Evolutionary conservation across 2,797 vertebrate species (phyloP).

Genomic region (Chaenodraco wilsoni): DNA sequence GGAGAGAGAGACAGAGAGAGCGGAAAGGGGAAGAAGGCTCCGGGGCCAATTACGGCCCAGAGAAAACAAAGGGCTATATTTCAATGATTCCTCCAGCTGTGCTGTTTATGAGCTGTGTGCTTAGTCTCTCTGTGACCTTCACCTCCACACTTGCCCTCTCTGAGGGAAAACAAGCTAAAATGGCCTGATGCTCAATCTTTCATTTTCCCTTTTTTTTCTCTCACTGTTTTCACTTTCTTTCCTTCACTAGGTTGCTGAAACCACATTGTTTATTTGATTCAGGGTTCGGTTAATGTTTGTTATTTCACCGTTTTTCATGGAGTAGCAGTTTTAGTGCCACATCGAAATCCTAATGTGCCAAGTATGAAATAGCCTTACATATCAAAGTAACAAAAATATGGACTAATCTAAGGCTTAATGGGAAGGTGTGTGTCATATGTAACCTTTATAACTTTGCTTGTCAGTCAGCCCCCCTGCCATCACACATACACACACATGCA

Average conservation of each 20-base stretch:
- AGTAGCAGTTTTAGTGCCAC: conserved; percentile 83
- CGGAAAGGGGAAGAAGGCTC: conserved; percentile 74
- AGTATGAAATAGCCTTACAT: conserved; percentile 85
- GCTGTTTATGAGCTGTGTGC: conserved; percentile 83
- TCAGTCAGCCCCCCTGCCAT: conserved; percentile 73
- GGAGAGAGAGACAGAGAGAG: conserved; percentile 54
- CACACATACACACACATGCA: conserved; percentile 49
- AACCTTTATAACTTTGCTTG: conserved; percentile 97
- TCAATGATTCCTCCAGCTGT: conserved; percentile 84
- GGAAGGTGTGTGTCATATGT: conserved; percentile 92
- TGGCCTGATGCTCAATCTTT: conserved; percentile 78
- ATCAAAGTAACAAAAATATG: conserved; percentile 83
- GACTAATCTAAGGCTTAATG: conserved; percentile 94
- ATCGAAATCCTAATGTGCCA: conserved; percentile 82
- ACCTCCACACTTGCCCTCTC: conserved; percentile 83
- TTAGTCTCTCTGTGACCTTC: conserved; percentile 83
- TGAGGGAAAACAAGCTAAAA: conserved; percentile 81
- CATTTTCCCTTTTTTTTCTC: conserved; percentile 75
- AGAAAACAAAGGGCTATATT: conserved; percentile 82
- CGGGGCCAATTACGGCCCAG: conserved; percentile 80
- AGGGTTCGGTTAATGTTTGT: conserved; percentile 61
- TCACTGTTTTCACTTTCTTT: conserved; percentile 54
- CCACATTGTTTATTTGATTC: conserved; percentile 67
- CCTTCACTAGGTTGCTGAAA: conserved; percentile 39
- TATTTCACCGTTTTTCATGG: conserved; percentile 61